Evolutionary conservation across 2,113 vertebrate genomes (phyloP).

Genomic region (Burhinus oedicnemus): DNA sequence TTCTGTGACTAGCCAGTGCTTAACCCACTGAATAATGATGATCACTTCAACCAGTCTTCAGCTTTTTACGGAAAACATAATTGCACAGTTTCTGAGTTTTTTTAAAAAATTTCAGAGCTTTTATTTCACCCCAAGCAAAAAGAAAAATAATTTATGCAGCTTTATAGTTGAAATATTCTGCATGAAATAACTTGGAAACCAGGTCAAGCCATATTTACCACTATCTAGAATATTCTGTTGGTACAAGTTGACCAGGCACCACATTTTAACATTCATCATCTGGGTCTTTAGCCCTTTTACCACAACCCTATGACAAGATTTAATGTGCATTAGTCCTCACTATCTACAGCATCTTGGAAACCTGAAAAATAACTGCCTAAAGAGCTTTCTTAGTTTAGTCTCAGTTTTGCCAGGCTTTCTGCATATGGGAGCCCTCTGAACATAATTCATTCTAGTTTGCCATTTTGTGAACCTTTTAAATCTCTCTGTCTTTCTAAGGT

Average conservation of each 20-base stretch:
- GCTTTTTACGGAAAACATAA: not conserved
- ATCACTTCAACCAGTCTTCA: not conserved
- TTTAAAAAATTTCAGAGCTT: not conserved
- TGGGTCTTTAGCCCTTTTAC: not conserved
- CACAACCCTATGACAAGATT: not conserved
- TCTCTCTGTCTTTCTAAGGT: not conserved
- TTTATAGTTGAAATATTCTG: not conserved
- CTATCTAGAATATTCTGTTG: not conserved
- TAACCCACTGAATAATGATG: not conserved
- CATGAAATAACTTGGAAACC: not conserved
- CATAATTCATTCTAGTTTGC: not conserved
- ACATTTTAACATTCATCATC: not conserved
- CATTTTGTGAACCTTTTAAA: conserved; percentile 12
- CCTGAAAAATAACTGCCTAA: not conserved
- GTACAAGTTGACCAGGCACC: not conserved
- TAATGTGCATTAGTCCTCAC: not conserved
- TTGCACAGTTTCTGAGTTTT: not conserved
- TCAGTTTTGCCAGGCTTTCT: not conserved
- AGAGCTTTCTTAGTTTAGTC: not conserved
- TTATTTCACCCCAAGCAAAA: not conserved
- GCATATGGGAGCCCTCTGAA: not conserved
- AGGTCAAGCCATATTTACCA: not conserved
- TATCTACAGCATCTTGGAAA: not conserved
- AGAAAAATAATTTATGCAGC: not conserved
- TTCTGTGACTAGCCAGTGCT: not conserved